A percentile compares a stretch with the other conserved stretches of the same genome.
phyloP scores from a whole-genome alignment of 2,113 vertebrate species.

The Macaca mulatta region DNA sequence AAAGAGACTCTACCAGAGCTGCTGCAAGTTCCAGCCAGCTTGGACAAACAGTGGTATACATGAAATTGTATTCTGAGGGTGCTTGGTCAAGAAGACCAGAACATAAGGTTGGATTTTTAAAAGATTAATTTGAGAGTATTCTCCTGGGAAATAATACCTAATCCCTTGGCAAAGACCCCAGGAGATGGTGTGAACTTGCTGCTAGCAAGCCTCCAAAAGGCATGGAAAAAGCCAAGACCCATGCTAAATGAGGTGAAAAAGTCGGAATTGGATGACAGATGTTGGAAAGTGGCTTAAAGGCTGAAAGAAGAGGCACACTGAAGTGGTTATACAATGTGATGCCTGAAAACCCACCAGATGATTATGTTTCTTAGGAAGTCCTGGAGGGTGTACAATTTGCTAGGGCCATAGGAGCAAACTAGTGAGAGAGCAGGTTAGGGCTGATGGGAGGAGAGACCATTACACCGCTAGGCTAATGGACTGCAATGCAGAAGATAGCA shows the following conservation, averaged over 20 bases:
- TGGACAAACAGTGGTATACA: not conserved
- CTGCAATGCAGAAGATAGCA: not conserved
- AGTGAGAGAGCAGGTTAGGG: not conserved
- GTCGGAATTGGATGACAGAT: not conserved
- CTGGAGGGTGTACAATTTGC: not conserved
- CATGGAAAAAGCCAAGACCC: not conserved
- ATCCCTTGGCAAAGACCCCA: not conserved
- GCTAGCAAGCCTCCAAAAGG: not conserved
- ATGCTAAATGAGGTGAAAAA: not conserved
- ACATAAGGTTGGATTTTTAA: not conserved
- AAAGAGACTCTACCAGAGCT: not conserved
- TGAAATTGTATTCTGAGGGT: not conserved
- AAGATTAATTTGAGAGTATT: not conserved
- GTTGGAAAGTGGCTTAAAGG: not conserved
- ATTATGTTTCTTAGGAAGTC: not conserved
- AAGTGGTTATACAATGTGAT: not conserved
- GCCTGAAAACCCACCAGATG: not conserved
- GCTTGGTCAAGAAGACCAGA: not conserved
- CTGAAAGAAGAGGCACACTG: rapidly evolving
- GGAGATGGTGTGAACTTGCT: not conserved
- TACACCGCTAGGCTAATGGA: not conserved
- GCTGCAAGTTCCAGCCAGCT: not conserved
- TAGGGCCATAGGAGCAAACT: not conserved
- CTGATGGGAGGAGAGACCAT: not conserved
- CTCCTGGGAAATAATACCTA: not conserved